Base-by-base conservation (phyloP, 2,797 vertebrate species). In the Danio albolineatus region DNA sequence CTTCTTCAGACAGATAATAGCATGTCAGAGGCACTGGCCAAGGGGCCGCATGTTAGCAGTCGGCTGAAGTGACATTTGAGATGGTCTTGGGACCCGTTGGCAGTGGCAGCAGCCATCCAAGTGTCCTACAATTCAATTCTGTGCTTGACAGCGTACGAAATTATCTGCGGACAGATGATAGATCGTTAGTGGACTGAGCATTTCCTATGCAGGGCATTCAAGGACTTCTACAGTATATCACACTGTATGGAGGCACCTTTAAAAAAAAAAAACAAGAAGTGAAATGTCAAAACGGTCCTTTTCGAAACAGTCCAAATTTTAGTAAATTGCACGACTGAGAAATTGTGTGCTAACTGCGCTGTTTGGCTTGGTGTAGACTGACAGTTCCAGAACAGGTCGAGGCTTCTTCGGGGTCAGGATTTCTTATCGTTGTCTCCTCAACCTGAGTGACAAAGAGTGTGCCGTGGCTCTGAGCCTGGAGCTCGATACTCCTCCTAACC, bases 111-210 rank as follows among this genome's bases (percentile, higher is more conserved):
- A 89, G 87, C 84, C 13, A 70, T 61, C 61, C 80, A 84, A 89
- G 74, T 87, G 82, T 89, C 88, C 88, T 91, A 87, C 86, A 90
- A 92, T 93, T 91, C 90, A 92, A 92, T 91, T 89, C 85, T 74
- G 71, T 91, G 90, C 90, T 91, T 92, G 91, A 94, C 91, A 93
- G 87, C 21, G 51, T 78, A 82, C 38, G 16, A 89, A 90, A 93
- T 93, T 93, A 92, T 85, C 91, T 91, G 87, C 85, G 88, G 91
- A 91, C 89, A 92, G 89, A 89, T 93, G 91, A 94, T 87, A 90
- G 91, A 93, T 91, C 86, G 88, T 87, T 91, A 85, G 86, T 21
- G 39, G 41, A 28, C 48, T 51, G 21, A 82, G 57, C 57, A 74
- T 82, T 82, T 71, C 48, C 65, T 57, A 73, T 60, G 67, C 51